Evolutionary conservation across 2,113 vertebrate genomes (phyloP).

Genomic region (Pavo muticus): DNA sequence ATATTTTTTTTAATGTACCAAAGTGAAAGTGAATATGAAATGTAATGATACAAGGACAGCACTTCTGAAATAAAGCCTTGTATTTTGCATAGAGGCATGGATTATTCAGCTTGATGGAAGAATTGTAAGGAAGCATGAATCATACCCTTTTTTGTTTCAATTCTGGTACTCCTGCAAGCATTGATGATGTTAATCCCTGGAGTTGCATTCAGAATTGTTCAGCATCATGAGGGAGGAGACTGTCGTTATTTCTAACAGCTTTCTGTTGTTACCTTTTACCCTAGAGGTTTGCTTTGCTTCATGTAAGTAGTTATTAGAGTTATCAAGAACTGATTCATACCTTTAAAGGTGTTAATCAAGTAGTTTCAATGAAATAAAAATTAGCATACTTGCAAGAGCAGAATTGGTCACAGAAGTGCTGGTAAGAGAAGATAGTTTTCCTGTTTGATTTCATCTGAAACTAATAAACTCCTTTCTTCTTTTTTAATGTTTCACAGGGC

Average conservation of each 20-base stretch:
- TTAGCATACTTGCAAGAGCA: background rate
- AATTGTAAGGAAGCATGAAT: slow-evolving; percentile 37
- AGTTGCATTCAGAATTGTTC: slow-evolving; percentile 33
- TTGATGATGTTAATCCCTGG: slow-evolving; percentile 22
- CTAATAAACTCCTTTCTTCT: slow-evolving; percentile 13
- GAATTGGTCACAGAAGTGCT: background rate
- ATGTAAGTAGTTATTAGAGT: slow-evolving; percentile 5
- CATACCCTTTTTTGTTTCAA: slow-evolving; percentile 12
- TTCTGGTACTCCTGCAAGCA: background rate
- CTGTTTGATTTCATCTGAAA: background rate
- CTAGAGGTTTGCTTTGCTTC: slow-evolving; percentile 15
- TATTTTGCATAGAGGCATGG: slow-evolving; percentile 12
- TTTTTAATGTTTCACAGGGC: slow-evolving; percentile 82
- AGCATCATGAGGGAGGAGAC: background rate
- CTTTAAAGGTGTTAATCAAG: slow-evolving; percentile 36
- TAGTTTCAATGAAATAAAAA: background rate
- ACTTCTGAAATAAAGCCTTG: background rate
- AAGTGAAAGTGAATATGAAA: background rate
- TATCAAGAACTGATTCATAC: slow-evolving; percentile 2
- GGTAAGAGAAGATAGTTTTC: background rate
- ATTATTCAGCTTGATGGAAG: slow-evolving; percentile 26
- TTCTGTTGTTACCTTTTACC: slow-evolving; percentile 49
- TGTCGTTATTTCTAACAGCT: slow-evolving; percentile 19
- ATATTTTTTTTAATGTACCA: background rate
- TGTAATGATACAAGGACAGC: background rate